Evolutionary conservation across 2,797 vertebrate species (phyloP).

Genomic region (Poeciliopsis presidionis): DNA sequence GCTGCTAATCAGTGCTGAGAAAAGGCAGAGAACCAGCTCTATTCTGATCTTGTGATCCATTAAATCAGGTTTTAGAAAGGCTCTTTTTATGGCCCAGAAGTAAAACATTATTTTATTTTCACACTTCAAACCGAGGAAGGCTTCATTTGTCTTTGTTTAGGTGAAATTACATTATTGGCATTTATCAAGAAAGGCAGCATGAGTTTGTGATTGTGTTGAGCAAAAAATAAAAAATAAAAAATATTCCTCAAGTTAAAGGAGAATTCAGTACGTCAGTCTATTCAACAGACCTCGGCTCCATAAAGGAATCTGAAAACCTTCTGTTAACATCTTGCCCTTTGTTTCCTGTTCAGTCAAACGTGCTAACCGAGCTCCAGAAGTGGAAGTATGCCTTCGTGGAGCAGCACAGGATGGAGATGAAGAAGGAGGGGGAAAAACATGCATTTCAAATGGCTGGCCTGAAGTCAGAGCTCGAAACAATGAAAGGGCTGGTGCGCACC

Average conservation of each 20-base stretch:
- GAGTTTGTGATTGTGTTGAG: neutral
- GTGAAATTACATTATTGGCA: neutral
- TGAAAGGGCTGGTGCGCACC: conserved; percentile 87
- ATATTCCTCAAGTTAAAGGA: neutral
- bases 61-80: neutral
- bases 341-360: conserved; percentile 80
- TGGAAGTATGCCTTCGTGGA: conserved; percentile 90
- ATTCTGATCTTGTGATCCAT: neutral
- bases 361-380: conserved; percentile 90
- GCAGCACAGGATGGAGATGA: conserved; percentile 88
- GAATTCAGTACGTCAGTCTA: neutral
- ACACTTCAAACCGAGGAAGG: neutral
- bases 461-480: conserved; percentile 79
- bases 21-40: neutral
- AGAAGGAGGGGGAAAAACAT: conserved; percentile 85
- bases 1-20: conserved; percentile 15
- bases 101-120: neutral
- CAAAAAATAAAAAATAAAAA: neutral
- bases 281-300: neutral
- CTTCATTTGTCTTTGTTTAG: neutral
- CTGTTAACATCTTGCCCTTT: conserved; percentile 24
- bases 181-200: neutral
- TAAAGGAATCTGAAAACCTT: neutral
- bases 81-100: neutral
- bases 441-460: conserved; percentile 79